These are phyloP conservation scores for Cololabis saira DNA, from an alignment of 2,113 vertebrate genomes.

Conservation along the genomic window DNA sequence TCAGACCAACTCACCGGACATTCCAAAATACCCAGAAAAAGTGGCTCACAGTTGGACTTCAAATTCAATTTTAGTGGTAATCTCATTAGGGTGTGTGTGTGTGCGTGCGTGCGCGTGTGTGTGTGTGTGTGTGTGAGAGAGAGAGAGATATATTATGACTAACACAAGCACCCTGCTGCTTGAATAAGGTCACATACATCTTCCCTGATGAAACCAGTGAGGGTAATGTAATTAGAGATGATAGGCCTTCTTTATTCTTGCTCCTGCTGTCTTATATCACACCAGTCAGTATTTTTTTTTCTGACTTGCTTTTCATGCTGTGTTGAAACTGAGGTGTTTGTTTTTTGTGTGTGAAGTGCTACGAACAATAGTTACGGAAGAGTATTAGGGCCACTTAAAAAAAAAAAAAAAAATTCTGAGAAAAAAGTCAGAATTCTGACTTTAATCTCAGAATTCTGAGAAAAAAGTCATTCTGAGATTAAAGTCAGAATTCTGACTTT, in stretches of 20 bases:
- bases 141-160: constrained; percentile 30
- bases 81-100: constrained; percentile 45
- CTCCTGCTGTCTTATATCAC: constrained; percentile 32
- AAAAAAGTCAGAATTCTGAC: too few relatives aligned
- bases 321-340: not conserved
- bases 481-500: too few relatives aligned
- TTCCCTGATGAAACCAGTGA: constrained; percentile 26
- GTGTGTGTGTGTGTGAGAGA: not conserved
- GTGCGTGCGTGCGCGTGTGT: not conserved
- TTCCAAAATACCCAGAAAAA: constrained; percentile 57
- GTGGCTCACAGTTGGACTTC: constrained; percentile 55
- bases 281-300: constrained; percentile 42
- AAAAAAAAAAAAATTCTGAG: too few relatives aligned
- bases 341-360: constrained; percentile 5
- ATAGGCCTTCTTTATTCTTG: constrained; percentile 27
- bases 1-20: constrained; percentile 44
- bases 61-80: constrained; percentile 70
- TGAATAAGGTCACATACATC: constrained; percentile 25
- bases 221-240: constrained; percentile 51
- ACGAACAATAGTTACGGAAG: too few relatives aligned
- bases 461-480: too few relatives aligned
- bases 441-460: too few relatives aligned
- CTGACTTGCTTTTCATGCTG: not conserved
- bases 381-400: too few relatives aligned
- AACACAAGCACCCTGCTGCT: constrained; percentile 37